Evolutionary conservation across 2,797 vertebrate genomes (phyloP), one percentile per base, ranked within the genome.

Genomic region (Clarias platycephalus): DNA sequence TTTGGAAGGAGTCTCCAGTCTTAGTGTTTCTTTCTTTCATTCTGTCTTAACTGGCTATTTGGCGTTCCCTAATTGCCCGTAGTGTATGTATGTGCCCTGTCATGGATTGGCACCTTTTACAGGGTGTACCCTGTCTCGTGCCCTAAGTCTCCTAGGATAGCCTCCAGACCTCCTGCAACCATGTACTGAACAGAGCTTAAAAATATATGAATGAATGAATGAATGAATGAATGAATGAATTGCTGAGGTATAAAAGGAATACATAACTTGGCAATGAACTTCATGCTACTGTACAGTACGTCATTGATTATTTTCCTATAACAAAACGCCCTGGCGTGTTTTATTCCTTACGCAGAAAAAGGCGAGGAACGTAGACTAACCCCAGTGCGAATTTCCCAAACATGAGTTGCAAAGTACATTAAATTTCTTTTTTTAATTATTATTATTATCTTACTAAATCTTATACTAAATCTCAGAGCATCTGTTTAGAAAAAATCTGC

Each of bases 401-500:
- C 24, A 58, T 57, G 26, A 75, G 2, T 49, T 49, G 44, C 44
- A 49, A 49, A 49, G 44, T 12, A 24, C 28, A 13, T 10, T 10
- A 57, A 53, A 3, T 53, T n/a, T 37, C 12, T 72, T 53, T 24
- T 34, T 24, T 3, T 34, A 40, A 22, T 22, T 70, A 20, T 37
- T 70, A 53, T 53, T n/a, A n/a, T n/a, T n/a, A n/a, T n/a, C n/a
- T n/a, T n/a, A n/a, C n/a, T n/a, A n/a, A n/a, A n/a, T n/a, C n/a
- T n/a, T n/a, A n/a, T n/a, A n/a, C n/a, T n/a, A n/a, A 86, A 90
- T 76, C 28, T 76, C 55, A 34, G 28, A 22, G 18, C 53, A 92
- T 88, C 90, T 89, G 90, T 81, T 86, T 81, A 87, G 86, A 89
- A 89, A 89, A 90, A 90, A 90, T 86, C 88, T 77, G 81, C 89